Evolutionary conservation across 2,888 invertebrate genomes (phyloP).

Genomic region (Lottia scabra): DNA sequence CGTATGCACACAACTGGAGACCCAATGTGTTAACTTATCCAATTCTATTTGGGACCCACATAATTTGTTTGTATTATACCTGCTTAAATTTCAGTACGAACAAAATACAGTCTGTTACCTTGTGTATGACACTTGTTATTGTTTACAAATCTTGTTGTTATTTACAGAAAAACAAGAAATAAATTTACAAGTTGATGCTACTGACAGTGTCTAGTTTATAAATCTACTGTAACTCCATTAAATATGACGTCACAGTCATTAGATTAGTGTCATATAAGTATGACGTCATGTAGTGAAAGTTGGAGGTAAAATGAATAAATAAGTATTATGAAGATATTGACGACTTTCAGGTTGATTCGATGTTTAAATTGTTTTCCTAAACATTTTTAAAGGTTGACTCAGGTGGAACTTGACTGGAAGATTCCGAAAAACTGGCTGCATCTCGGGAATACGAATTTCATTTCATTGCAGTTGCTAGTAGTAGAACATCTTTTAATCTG

Average conservation of each 20-base stretch:
- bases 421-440: too few species aligned
- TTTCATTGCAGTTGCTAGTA: too few species aligned
- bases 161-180: background rate
- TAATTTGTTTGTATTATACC: too few species aligned
- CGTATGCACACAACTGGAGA: too few species aligned
- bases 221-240: background rate
- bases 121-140: background rate
- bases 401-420: too few species aligned
- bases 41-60: too few species aligned
- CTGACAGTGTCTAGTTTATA: background rate
- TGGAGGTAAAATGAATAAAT: background rate
- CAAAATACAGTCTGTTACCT: background rate
- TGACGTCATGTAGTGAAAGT: background rate
- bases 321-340: background rate
- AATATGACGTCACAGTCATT: background rate
- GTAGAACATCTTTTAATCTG: too few species aligned
- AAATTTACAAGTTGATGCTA: slow-evolving; percentile 4
- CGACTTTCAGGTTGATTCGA: background rate
- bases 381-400: too few species aligned
- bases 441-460: too few species aligned
- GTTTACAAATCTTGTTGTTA: background rate
- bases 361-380: too few species aligned
- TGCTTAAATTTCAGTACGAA: too few species aligned
- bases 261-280: background rate
- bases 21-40: too few species aligned